These are phyloP conservation scores for Phrynocephalus versicolor DNA, from an alignment of 2,113 vertebrate genomes.

Conservation along the genomic window DNA sequence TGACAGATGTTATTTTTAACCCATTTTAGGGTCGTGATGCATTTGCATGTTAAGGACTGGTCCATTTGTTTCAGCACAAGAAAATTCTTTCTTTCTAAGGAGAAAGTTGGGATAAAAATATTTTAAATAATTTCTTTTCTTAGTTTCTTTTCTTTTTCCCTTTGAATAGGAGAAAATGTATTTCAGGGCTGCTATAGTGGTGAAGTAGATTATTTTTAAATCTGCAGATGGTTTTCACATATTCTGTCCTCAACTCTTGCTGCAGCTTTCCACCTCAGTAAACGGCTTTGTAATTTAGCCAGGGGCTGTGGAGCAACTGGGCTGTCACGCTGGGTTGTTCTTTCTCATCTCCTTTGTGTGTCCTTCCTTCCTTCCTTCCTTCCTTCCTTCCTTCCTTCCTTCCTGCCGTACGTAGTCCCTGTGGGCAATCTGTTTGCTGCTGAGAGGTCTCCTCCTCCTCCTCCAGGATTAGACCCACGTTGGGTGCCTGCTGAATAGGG, in stretches of 20 bases:
- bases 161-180: conserved; percentile 40
- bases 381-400: too few species aligned
- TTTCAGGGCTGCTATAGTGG: conserved; percentile 58
- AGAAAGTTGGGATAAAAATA: too few species aligned
- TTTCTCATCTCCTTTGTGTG: conserved; percentile 32
- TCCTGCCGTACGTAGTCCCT: too few species aligned
- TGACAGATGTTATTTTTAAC: conserved; percentile 71
- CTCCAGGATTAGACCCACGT: too few species aligned
- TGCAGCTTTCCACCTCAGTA: conserved; percentile 67
- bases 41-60: conserved; percentile 52
- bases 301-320: conserved; percentile 61
- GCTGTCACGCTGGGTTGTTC: conserved; percentile 61
- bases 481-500: not conserved
- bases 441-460: too few species aligned
- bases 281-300: conserved; percentile 59
- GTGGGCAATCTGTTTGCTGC: too few species aligned
- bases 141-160: conserved; percentile 50
- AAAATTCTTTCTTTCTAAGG: conserved; percentile 49
- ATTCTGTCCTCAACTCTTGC: conserved; percentile 55
- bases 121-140: too few species aligned
- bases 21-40: conserved; percentile 67
- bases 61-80: conserved; percentile 20
- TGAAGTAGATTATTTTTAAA: conserved; percentile 72
- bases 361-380: fast-evolving
- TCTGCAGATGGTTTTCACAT: conserved; percentile 64